phyloP scores from a whole-genome alignment of 2,888 invertebrate genomes.

The Argyresthia albistria region DNA sequence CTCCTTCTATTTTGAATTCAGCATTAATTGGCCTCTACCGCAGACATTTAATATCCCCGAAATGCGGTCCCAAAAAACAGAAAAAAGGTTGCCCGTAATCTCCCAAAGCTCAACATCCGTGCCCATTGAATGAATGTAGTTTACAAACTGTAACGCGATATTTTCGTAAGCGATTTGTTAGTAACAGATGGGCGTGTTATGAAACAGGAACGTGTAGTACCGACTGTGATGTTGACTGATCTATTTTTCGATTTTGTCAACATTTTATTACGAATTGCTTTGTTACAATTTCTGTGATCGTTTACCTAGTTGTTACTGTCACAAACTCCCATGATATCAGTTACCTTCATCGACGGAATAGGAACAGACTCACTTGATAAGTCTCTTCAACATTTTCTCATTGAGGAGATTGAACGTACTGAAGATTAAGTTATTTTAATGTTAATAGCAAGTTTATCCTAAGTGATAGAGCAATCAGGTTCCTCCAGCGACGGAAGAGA shows the following conservation, averaged over 20 bases:
- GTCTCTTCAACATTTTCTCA: too few relatives aligned
- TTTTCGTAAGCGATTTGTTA: slow-evolving; percentile 60
- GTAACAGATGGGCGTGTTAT: slow-evolving; percentile 54
- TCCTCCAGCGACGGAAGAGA: too few relatives aligned
- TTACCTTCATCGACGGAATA: too few relatives aligned
- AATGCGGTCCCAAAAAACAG: slow-evolving; percentile 36
- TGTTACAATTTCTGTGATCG: not conserved
- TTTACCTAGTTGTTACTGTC: too few relatives aligned
- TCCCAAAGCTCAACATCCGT: slow-evolving; percentile 50
- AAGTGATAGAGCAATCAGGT: not conserved
- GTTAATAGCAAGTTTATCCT: not conserved
- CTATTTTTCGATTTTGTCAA: slow-evolving; percentile 4
- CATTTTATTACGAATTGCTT: not conserved
- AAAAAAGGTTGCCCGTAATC: slow-evolving; percentile 45
- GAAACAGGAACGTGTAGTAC: slow-evolving; percentile 63
- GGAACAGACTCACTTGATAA: too few relatives aligned
- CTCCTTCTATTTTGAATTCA: slow-evolving; percentile 32
- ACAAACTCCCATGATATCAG: too few relatives aligned
- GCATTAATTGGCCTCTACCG: slow-evolving; percentile 63
- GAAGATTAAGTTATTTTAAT: too few relatives aligned
- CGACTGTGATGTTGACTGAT: slow-evolving; percentile 30
- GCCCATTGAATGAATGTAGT: slow-evolving; percentile 25
- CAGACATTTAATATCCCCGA: slow-evolving; percentile 61
- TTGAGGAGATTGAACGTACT: too few relatives aligned
- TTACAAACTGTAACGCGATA: slow-evolving; percentile 54